Evolutionary conservation across 2,797 vertebrate species (phyloP), one percentile per base, ranked within the genome.

Genomic region (Mormyrus proboscirostris): DNA sequence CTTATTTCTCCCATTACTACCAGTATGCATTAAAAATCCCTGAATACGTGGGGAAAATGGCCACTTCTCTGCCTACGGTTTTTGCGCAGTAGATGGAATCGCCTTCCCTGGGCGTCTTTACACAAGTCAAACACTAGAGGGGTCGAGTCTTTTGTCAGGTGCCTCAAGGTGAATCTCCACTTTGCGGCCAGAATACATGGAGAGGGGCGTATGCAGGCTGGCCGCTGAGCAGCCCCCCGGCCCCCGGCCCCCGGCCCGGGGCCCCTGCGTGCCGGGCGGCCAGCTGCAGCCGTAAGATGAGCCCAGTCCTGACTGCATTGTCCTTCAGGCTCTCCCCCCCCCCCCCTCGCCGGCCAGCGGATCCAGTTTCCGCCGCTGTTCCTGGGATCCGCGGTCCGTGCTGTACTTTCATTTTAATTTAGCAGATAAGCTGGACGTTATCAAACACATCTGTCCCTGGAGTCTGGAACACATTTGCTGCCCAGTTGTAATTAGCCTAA

Each of bases 381-480:
- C 89, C 10, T 49, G 65, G 38, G 65, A 90, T 92, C 93, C 92
- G 91, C 5, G 92, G 90, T 90, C 87, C 1, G 4, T 86, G 91
- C 76, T 88, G 89, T 88, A 91, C 88, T 86, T 92, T 93, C 92
- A 89, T 92, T 94, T 93, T 92, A 93, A 94, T 93, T 93, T 93
- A 93, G 90, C 86, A 85, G 90, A 55, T 85, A 88, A 90, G 92
- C 88, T 92, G 90, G 90, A 92, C 93, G 88, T 93, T 93, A 93
- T 94, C 94, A 73, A 90, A 94, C 91, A 12, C 85, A 90, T 93
- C 92, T 93, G 91, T 94, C 93, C 89, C 88, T 91, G 19, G 76
- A 50, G 79, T 91, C 83, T 88, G 90, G 90, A 94, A 94, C 91
- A 90, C 91, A 82, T 87, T 91, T 89, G 62, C 9, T 2, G 88